A percentile compares a stretch with the other conserved stretches of the same genome.
phyloP scores from a whole-genome alignment of 2,113 vertebrate species.

The Sorex fumeus region DNA sequence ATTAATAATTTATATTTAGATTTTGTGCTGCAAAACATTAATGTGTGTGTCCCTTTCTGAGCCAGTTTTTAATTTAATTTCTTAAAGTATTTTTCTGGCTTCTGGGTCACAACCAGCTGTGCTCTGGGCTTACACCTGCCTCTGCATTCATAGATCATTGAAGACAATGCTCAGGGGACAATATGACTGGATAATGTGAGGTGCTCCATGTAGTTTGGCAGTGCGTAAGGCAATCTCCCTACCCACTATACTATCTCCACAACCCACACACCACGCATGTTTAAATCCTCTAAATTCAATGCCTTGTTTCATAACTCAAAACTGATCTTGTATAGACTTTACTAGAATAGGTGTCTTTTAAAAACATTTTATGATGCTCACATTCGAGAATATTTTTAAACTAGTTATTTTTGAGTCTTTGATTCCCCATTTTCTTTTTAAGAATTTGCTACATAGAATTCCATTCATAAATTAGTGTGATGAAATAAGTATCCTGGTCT shows the following conservation, averaged over 20 bases:
- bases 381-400: neutral
- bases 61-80: neutral
- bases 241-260: no score
- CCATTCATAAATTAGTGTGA: neutral
- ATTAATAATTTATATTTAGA: slow-evolving; percentile 65
- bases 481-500: neutral
- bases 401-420: slow-evolving; percentile 9
- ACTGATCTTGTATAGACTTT: neutral
- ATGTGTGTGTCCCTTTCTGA: neutral
- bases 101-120: no score
- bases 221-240: no score
- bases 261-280: no score
- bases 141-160: no score
- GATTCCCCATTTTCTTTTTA: neutral
- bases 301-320: slow-evolving; percentile 29
- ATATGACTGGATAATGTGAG: no score
- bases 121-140: no score
- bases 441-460: neutral
- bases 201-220: no score
- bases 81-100: no score
- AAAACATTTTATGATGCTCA: slow-evolving; percentile 1
- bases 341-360: neutral
- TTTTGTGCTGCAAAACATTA: slow-evolving; percentile 42
- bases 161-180: no score
- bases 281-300: neutral